Evolutionary conservation across 2,888 invertebrate genomes (phyloP).

Genomic region (Xestia rhomboidea): DNA sequence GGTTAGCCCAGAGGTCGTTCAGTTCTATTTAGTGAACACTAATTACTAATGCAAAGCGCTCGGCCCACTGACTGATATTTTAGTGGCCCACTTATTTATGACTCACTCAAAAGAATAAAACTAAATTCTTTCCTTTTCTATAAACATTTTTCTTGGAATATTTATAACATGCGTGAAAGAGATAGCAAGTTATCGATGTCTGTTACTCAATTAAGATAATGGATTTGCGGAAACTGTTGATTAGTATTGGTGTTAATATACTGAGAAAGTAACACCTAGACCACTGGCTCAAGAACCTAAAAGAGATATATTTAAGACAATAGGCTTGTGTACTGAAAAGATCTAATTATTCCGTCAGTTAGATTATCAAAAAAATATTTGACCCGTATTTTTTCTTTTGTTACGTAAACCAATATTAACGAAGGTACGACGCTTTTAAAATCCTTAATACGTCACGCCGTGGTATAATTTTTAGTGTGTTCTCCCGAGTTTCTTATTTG

Average conservation of each 20-base stretch:
- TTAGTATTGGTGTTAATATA: slow-evolving; percentile 2
- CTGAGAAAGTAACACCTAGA: slow-evolving; percentile 8
- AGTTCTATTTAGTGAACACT: slow-evolving; percentile 14
- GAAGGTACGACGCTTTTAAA: too few relatives aligned
- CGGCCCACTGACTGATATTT: slow-evolving; percentile 33
- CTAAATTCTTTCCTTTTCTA: neutral
- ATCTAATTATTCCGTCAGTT: too few relatives aligned
- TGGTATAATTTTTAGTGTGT: too few relatives aligned
- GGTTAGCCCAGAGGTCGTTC: slow-evolving; percentile 20
- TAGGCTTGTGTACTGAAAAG: too few relatives aligned
- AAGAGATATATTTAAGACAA: too few relatives aligned
- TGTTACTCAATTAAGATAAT: neutral
- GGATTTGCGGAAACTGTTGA: slow-evolving; percentile 1
- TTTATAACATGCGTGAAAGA: slow-evolving; percentile 7
- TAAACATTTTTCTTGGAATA: neutral
- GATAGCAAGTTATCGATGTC: neutral
- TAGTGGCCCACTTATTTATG: slow-evolving; percentile 9
- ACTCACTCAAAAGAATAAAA: slow-evolving; percentile 24
- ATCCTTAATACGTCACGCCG: too few relatives aligned
- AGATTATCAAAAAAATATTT: too few relatives aligned
- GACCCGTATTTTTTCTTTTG: too few relatives aligned
- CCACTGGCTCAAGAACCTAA: too few relatives aligned
- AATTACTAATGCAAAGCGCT: slow-evolving; percentile 38
- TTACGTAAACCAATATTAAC: too few relatives aligned
- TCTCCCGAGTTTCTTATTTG: too few relatives aligned